Conservation (phyloP, 2,888 invertebrate species). For the Gnatocerus cornutus region DNA sequence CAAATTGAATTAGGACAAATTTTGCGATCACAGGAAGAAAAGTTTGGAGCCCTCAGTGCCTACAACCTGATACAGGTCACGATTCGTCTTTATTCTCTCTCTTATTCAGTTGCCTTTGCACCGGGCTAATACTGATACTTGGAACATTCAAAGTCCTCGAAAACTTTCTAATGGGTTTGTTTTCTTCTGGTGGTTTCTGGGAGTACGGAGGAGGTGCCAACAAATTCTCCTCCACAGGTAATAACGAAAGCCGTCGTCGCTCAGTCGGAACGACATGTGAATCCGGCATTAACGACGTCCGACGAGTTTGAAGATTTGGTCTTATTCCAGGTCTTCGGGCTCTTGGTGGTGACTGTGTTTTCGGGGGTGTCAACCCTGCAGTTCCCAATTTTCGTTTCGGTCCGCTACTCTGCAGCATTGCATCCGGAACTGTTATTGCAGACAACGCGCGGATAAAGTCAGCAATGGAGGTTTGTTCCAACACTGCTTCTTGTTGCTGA, state of each 20-base stretch:
- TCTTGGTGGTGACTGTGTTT: slow-evolving; percentile 32
- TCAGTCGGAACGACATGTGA: slow-evolving; percentile 38
- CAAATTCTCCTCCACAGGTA: slow-evolving; percentile 60
- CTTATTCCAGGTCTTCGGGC: slow-evolving; percentile 54
- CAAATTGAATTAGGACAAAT: slow-evolving; percentile 19
- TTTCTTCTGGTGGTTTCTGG: slow-evolving; percentile 46
- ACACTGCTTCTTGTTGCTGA: slow-evolving; percentile 74
- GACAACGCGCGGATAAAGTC: slow-evolving; percentile 86
- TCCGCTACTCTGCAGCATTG: slow-evolving; percentile 51
- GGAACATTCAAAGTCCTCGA: slow-evolving; percentile 33
- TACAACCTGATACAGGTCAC: slow-evolving; percentile 42
- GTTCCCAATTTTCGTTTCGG: slow-evolving; percentile 74
- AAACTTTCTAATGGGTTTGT: slow-evolving; percentile 12
- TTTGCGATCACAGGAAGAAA: slow-evolving; percentile 32
- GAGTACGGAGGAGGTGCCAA: slow-evolving; percentile 51
- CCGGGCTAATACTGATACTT: slow-evolving; percentile 50
- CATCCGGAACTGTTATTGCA: slow-evolving; percentile 72
- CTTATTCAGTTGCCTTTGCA: slow-evolving; percentile 57
- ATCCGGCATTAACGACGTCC: slow-evolving; percentile 59
- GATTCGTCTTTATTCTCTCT: slow-evolving; percentile 52
- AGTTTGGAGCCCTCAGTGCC: slow-evolving; percentile 26
- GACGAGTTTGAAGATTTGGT: slow-evolving; percentile 54
- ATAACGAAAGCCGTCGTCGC: slow-evolving; percentile 61
- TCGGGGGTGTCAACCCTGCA: slow-evolving; percentile 67
- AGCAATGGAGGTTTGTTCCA: slow-evolving; percentile 88